These are phyloP conservation scores for Tragelaphus scriptus DNA, from an alignment of 2,113 vertebrate genomes.

Conservation along the genomic window DNA sequence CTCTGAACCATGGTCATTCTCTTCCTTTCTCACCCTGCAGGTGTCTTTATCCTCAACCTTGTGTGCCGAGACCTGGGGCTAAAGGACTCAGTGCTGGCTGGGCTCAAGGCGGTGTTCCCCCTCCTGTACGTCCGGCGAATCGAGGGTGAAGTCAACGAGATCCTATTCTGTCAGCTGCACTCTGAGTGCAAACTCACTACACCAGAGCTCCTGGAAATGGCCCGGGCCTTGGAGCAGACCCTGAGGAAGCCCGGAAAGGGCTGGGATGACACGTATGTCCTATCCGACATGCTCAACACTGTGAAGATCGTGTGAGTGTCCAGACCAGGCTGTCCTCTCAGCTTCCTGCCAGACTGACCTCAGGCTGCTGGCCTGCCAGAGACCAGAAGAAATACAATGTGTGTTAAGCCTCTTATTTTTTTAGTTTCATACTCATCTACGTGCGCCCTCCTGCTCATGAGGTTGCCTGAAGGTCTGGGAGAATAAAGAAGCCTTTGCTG, in stretches of 20 bases:
- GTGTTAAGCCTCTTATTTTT: background rate
- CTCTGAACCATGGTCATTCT: background rate
- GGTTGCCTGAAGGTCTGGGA: background rate
- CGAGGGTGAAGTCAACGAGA: conserved; percentile 93
- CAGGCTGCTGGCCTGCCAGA: background rate
- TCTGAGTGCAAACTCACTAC: background rate
- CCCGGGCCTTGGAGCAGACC: conserved; percentile 81
- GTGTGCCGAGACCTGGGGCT: conserved; percentile 89
- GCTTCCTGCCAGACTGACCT: background rate
- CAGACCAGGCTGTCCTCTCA: background rate
- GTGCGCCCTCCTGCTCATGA: background rate
- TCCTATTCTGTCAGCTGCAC: conserved; percentile 83
- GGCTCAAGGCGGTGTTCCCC: conserved; percentile 84
- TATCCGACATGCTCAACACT: conserved; percentile 87
- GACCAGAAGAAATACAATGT: background rate
- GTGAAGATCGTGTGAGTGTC: conserved; percentile 82
- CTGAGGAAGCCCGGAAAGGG: conserved; percentile 75
- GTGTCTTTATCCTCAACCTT: conserved; percentile 94
- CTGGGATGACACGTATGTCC: conserved; percentile 80
- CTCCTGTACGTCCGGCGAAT: conserved; percentile 85
- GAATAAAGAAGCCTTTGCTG: conserved; percentile 4
- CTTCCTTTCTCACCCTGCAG: conserved; percentile 70
- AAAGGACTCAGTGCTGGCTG: conserved; percentile 84
- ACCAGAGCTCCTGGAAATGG: conserved; percentile 76
- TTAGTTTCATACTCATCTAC: background rate